These are phyloP conservation scores for Caenorhabditis macrosperma DNA, from an alignment of 2,888 invertebrate genomes.

Conservation along the genomic window DNA sequence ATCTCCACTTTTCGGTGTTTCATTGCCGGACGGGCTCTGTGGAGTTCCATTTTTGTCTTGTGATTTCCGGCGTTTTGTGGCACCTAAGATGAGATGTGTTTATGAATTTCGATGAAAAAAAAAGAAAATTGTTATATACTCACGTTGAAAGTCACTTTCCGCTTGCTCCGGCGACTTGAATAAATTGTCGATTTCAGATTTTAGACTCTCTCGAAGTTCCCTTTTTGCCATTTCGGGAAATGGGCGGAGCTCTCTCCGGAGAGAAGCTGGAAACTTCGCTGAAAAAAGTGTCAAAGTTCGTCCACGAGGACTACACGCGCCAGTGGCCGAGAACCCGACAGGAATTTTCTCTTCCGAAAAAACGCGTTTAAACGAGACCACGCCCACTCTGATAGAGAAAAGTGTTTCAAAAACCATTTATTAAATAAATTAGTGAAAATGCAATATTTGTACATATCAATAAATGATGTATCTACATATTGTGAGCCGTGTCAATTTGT, in stretches of 20 bases:
- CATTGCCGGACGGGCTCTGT: not conserved
- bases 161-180: conserved; percentile 32
- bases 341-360: too few species aligned
- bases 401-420: too few species aligned
- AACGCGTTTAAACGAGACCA: too few species aligned
- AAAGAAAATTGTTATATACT: not conserved
- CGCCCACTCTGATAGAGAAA: too few species aligned
- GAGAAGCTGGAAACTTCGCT: not conserved
- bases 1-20: not conserved
- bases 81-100: conserved; percentile 22
- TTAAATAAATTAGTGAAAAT: too few species aligned
- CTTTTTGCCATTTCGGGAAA: conserved; percentile 14
- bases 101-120: not conserved
- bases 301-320: too few species aligned
- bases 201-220: conserved; percentile 16
- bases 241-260: not conserved
- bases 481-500: too few species aligned
- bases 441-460: too few species aligned
- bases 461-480: too few species aligned
- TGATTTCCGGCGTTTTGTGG: conserved; percentile 5
- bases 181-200: conserved; percentile 35
- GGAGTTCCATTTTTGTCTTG: not conserved
- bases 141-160: not conserved
- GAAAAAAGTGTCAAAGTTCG: not conserved
- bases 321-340: too few species aligned